Evolutionary conservation across 1,140 invertebrate species (phyloP), one percentile per base, ranked within the genome.

Genomic region (Bombus sylvicola): DNA sequence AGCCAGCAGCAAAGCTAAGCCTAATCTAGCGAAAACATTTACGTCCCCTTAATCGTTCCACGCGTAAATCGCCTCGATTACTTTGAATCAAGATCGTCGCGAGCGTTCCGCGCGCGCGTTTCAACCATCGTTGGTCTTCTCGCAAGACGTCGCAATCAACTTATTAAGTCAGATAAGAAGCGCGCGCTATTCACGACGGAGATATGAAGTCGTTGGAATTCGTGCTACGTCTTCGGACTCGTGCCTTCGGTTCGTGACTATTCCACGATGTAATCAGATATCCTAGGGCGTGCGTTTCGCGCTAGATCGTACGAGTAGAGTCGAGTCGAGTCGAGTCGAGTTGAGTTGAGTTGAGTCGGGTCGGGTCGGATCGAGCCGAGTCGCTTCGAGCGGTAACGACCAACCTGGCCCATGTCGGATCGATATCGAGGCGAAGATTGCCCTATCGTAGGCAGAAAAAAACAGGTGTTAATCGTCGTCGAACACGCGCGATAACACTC

Each of bases 381-480:
- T 22, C 31, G 66, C 31, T 31, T 66, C n/a, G 64, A 66, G 64
- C 64, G n/a, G 62, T n/a, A 31, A 34, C n/a, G 34, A 34, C 66
- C 18, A 37, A 18, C 34, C 8, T 69, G 68, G n/a, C 53, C 68
- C 41, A 28, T 53, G 66, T 68, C 37, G 41, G 89, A 83, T 90
- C 89, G 86, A 90, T 90, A 90, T 87, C 74, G 62, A 72, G 73
- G 59, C 79, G 73, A 81, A 71, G 83, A 84, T 84, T 79, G 66
- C 37, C 66, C 66, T 15, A 25, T 10, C 25, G 47, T n/a, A 72
- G 28, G 66, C 73, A 79, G 39, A 34, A 64, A 74, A 28, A 28
- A 90, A 78, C 88, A 90, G 59, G 88, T 90, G 89, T 87, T 90
- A 90, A 90, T 90, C 69, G 79, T 76, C 68, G 59, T 15, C 43